phyloP scores from a whole-genome alignment of 2,888 invertebrate genomes.

The Ennomos quercinarius region DNA sequence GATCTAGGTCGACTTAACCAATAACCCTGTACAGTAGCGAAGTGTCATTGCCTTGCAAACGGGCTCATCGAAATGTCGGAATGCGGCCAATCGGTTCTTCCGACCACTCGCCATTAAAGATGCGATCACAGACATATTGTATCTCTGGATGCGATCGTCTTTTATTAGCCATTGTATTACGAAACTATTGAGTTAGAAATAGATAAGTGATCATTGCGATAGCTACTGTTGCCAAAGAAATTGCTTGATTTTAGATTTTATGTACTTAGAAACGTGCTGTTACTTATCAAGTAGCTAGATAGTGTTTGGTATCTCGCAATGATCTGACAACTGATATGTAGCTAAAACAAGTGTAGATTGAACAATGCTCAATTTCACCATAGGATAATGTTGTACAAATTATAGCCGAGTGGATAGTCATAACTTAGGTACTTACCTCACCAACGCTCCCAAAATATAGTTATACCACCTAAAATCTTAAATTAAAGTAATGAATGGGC shows the following conservation, averaged over 20 bases:
- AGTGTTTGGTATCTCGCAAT: constrained; percentile 8
- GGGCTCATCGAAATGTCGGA: neutral
- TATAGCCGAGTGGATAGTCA: too few species aligned
- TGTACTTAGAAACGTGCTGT: constrained; percentile 8
- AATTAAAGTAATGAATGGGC: too few species aligned
- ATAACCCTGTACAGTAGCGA: too few species aligned
- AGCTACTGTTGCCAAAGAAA: constrained; percentile 10
- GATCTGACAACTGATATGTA: constrained; percentile 16
- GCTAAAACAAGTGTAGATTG: neutral
- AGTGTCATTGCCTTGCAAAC: too few species aligned
- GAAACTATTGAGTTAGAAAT: too few species aligned
- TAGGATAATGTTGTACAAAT: too few species aligned
- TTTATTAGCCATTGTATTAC: too few species aligned
- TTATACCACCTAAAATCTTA: too few species aligned
- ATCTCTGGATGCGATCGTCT: constrained; percentile 1
- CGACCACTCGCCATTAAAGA: neutral
- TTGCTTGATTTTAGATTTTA: constrained; percentile 3
- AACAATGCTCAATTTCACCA: neutral
- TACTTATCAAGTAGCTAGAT: constrained; percentile 16
- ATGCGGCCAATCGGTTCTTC: constrained; percentile 17
- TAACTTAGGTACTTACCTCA: too few species aligned
- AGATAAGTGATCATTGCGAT: constrained; percentile 1
- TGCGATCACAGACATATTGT: too few species aligned
- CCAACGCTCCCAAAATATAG: too few species aligned
- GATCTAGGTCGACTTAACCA: too few species aligned